Base-by-base conservation (phyloP, 2,113 vertebrate genomes). In the Eira barbara region DNA sequence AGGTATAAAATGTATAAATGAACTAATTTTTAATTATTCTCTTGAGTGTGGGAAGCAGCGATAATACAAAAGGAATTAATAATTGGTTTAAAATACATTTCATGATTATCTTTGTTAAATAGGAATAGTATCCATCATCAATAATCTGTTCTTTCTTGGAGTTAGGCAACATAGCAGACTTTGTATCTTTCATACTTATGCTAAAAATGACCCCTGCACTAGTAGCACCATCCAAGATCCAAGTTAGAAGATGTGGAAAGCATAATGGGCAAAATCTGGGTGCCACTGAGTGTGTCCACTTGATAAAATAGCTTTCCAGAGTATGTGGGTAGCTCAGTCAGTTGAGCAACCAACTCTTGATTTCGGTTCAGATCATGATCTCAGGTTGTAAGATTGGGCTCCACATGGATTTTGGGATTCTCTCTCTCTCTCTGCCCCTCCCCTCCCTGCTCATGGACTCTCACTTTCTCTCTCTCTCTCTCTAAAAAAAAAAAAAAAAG, bases 21-120 rank as follows among this genome's bases (percentile, higher is more conserved):
- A 78, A 82, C 73, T 80, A 59, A 47, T 65, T 89, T 93, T 90
- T 91, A 95, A 96, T 69, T 76, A 42, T 87, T 84, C 21, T 79
- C 47, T 52, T 34, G 73, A 90, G 55, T 84, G 7, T 92, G 45
- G 55, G n/a, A 82, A 92, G 17, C 42, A 69, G 80, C 74, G 84
- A 96, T 84, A 97, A 80, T 42, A 45, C 27, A 55, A 88, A 89
- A 89, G 65, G 25, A 95, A 86, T 88, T 73, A 95, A 92, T 89
- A 79, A 52, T 36, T 74, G 6, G 10, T 47, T 95, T 92, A 21
- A 42, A 80, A 45, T 74, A 67, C 3, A 17, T 93, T 84, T 96
- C 39, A n/a, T 95, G 67, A 84, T 92, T 96, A 61, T 57, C 65
- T 85, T 74, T 92, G 23, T 78, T 94, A 69, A 17, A 47, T 14